phyloP scores from a whole-genome alignment of 2,888 invertebrate genomes.

The Gastrophysa polygoni region DNA sequence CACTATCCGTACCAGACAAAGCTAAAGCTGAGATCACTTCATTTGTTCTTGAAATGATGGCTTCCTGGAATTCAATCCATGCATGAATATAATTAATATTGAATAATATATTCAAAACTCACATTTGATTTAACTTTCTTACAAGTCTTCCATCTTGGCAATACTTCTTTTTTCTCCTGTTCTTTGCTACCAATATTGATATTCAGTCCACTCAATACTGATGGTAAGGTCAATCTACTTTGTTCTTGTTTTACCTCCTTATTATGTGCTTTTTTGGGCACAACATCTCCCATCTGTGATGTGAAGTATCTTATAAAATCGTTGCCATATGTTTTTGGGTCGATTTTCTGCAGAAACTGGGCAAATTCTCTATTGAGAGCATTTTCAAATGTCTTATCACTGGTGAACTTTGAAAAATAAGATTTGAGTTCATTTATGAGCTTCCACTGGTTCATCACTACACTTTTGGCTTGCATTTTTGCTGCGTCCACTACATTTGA shows the following conservation, averaged over 20 bases:
- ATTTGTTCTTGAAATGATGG: slow-evolving; percentile 64
- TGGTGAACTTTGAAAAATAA: slow-evolving; percentile 57
- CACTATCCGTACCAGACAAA: slow-evolving; percentile 63
- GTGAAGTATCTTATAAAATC: slow-evolving; percentile 49
- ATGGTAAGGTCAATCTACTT: slow-evolving; percentile 46
- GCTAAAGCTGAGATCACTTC: slow-evolving; percentile 70
- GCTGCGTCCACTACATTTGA: slow-evolving; percentile 42
- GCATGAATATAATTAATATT: background rate
- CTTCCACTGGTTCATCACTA: slow-evolving; percentile 58
- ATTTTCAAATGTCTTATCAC: slow-evolving; percentile 57
- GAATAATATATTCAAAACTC: slow-evolving; percentile 16
- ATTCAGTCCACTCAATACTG: slow-evolving; percentile 56
- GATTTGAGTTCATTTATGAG: slow-evolving; percentile 59
- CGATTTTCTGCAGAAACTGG: slow-evolving; percentile 60
- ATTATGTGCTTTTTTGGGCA: slow-evolving; percentile 12
- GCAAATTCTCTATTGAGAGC: slow-evolving; percentile 61
- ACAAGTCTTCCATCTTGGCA: slow-evolving; percentile 60
- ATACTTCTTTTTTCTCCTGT: slow-evolving; percentile 43
- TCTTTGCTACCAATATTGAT: slow-evolving; percentile 51
- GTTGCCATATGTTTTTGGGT: slow-evolving; percentile 53
- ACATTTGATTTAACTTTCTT: slow-evolving; percentile 38
- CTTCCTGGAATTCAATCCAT: slow-evolving; percentile 32
- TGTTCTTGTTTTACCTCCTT: slow-evolving; percentile 27
- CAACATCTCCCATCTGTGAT: slow-evolving; percentile 26
- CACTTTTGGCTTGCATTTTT: slow-evolving; percentile 53